These are phyloP conservation scores for Aplocera efformata DNA, from an alignment of 2,888 invertebrate species.

Conservation along the genomic window DNA sequence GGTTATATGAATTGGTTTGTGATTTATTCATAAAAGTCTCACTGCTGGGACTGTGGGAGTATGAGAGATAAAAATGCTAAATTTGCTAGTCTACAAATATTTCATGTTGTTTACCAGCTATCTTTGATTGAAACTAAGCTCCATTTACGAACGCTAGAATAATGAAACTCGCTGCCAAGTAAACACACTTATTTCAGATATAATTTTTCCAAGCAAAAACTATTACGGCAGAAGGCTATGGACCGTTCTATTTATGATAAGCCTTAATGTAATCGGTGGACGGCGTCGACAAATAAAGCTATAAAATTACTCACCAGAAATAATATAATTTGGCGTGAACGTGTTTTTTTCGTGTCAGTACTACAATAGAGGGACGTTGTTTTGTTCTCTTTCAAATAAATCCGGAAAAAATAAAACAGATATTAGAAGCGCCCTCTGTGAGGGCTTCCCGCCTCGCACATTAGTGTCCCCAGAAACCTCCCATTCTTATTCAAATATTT, in stretches of 20 bases:
- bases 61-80: no score
- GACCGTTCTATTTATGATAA: slow-evolving; percentile 14
- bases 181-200: slow-evolving; percentile 5
- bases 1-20: no score
- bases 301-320: slow-evolving; percentile 64
- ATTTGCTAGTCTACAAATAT: no score
- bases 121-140: no score
- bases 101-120: no score
- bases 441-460: slow-evolving; percentile 70
- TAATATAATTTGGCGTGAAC: slow-evolving; percentile 66
- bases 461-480: slow-evolving; percentile 70
- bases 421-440: slow-evolving; percentile 63
- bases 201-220: slow-evolving; percentile 3
- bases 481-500: slow-evolving; percentile 79
- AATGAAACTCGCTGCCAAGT: slow-evolving; percentile 4
- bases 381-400: slow-evolving; percentile 73
- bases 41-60: no score
- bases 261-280: slow-evolving; percentile 39
- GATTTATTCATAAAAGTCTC: no score
- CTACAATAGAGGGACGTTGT: slow-evolving; percentile 61
- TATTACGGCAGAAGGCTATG: slow-evolving; percentile 10
- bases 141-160: no score
- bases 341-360: slow-evolving; percentile 54
- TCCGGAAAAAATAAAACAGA: slow-evolving; percentile 79
- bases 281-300: slow-evolving; percentile 59